Base-by-base conservation (phyloP, 1,140 invertebrate species). In the Saccostrea glomerata region DNA sequence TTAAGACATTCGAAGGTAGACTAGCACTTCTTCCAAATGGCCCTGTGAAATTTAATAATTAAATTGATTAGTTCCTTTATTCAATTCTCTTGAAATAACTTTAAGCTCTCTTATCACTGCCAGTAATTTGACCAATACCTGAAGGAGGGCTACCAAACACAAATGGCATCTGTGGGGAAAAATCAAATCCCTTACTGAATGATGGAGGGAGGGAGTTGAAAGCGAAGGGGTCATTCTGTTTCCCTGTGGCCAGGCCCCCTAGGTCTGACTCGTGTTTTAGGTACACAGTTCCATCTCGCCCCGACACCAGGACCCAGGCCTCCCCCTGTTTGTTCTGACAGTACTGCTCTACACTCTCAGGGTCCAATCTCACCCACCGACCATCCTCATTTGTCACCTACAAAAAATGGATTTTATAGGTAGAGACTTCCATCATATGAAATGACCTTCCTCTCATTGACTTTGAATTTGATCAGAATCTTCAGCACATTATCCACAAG, bases 341-440 rank as follows among this genome's bases (percentile, higher is more conserved):
- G 93, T 96, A 97, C 92, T 97, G 96, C 5, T 95, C 95, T 30
- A 96, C 96, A 84, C 92, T 93, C 82, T 99, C 98, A 0, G 97
- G 96, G 87, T 97, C 98, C 58, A 99, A 95, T 73, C 98, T 96
- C 55, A 99, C 95, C 99, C 99, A 99, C 0, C 98, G 96, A 0
- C 99, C 98, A 94, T 99, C 99, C 91, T 98, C 97, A 95, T 99
- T 99, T 90, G 98, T 97, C 89, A 98, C 96, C 97, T 98, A 92
- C 66, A 63, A 86, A 30, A 82, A 83, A 60, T 60, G 36, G 9
- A 83, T n/a, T 25, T 13, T 30, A 56, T 3, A 84, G 82, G n/a
- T 40, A 9, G 47, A 15, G n/a, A 82, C 17, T 30, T 82, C 23
- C 15, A 20, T 82, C 1, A 1, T 11, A 4, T 82, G 0, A 7